A percentile compares a stretch with the other conserved stretches of the same genome.
phyloP scores from a whole-genome alignment of 2,797 vertebrate species.

The Muraenolepis orangiensis region DNA sequence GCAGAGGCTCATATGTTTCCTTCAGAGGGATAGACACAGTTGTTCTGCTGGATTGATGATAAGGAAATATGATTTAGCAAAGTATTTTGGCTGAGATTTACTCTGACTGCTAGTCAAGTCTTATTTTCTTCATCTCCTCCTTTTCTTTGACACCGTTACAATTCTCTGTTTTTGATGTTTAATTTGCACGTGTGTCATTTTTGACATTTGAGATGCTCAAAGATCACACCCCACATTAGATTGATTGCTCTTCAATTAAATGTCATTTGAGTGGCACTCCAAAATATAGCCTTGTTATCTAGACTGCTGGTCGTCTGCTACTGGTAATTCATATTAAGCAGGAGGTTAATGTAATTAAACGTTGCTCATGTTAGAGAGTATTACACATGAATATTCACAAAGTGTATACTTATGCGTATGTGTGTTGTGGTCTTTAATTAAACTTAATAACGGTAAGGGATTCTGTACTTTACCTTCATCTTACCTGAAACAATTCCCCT shows the following conservation, averaged over 20 bases:
- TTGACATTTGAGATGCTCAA: not conserved
- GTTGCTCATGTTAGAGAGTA: not conserved
- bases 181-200: not conserved
- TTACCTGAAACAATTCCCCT: slow-evolving; percentile 31
- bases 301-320: not conserved
- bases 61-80: slow-evolving; percentile 57
- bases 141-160: not conserved
- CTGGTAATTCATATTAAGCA: not conserved
- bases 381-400: not conserved
- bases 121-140: slow-evolving; percentile 35
- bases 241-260: not conserved
- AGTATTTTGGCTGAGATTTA: slow-evolving; percentile 54
- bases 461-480: not conserved
- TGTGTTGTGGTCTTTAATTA: not conserved
- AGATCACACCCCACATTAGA: not conserved
- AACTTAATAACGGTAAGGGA: not conserved
- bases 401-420: not conserved
- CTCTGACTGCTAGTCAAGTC: slow-evolving; percentile 41
- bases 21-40: slow-evolving; percentile 49
- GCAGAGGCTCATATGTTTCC: slow-evolving; percentile 33
- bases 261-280: not conserved
- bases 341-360: not conserved
- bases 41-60: slow-evolving; percentile 59
- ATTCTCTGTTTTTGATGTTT: not conserved
- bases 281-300: not conserved